A percentile compares a stretch with the other conserved stretches of the same genome.
Conservation (phyloP, 1,140 invertebrate genomes). For the Drosophila bipectinata region DNA sequence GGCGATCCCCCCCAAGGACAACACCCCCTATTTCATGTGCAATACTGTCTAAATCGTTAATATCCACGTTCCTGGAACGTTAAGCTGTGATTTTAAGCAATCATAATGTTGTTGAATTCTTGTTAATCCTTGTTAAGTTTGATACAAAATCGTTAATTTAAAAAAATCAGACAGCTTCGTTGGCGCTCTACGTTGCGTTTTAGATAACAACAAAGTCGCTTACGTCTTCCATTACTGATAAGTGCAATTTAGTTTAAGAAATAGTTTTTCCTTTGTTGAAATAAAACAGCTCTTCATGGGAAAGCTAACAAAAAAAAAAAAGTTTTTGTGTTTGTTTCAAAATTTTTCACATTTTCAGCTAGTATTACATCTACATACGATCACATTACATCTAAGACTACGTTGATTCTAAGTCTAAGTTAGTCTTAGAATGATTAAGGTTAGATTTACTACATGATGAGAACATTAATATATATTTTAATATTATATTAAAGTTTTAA, state of each 20-base stretch:
- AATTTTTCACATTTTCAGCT: neutral
- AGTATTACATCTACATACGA: neutral
- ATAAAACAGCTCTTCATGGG: constrained; percentile 46
- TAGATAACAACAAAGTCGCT: constrained; percentile 46
- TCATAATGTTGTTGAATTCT: constrained; percentile 11
- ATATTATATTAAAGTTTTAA: too few relatives aligned
- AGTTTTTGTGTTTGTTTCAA: neutral
- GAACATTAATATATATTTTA: too few relatives aligned
- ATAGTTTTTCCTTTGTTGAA: constrained; percentile 44
- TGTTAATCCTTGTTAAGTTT: constrained; percentile 39
- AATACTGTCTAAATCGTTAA: constrained; percentile 36
- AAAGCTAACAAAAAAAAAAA: constrained; percentile 41
- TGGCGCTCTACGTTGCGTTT: constrained; percentile 19
- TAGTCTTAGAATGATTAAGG: too few relatives aligned
- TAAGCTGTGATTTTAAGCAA: constrained; percentile 18
- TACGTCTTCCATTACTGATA: constrained; percentile 56
- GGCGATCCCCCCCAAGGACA: constrained; percentile 24
- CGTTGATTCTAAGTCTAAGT: too few relatives aligned
- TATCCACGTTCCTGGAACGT: constrained; percentile 40
- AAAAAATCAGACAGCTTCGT: constrained; percentile 17
- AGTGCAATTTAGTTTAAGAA: constrained; percentile 38
- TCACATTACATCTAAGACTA: too few relatives aligned
- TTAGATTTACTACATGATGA: too few relatives aligned
- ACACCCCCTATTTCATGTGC: constrained; percentile 46
- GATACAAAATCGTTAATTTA: constrained; percentile 10